phyloP scores from a whole-genome alignment of 2,888 invertebrate genomes.

The Leuctra nigra region DNA sequence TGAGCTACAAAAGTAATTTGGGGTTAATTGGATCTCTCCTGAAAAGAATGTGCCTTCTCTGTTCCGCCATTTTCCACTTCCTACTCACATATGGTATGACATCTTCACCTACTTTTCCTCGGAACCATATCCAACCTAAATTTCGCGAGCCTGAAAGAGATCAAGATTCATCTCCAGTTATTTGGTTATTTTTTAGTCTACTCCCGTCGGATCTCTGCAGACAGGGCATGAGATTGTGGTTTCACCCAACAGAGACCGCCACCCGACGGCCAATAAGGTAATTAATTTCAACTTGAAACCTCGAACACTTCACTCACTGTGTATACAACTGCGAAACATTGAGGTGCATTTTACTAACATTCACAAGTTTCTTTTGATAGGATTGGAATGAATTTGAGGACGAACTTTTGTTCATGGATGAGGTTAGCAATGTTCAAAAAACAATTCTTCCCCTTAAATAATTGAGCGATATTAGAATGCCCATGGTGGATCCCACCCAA shows the following conservation, averaged over 20 bases:
- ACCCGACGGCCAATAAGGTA: conserved; percentile 75
- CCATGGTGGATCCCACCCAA: too few relatives aligned
- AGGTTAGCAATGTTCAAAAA: neutral
- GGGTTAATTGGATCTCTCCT: too few relatives aligned
- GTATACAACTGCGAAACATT: too few relatives aligned
- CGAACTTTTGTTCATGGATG: neutral
- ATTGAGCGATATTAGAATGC: too few relatives aligned
- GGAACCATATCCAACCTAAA: too few relatives aligned
- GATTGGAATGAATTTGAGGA: neutral
- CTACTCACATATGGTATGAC: neutral
- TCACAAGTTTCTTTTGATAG: neutral
- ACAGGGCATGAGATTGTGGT: conserved; percentile 87
- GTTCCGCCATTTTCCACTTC: neutral
- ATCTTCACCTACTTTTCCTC: too few relatives aligned
- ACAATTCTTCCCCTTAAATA: too few relatives aligned
- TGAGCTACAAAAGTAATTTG: too few relatives aligned
- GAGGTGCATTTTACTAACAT: neutral
- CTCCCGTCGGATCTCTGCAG: conserved; percentile 86
- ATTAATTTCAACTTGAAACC: conserved; percentile 32
- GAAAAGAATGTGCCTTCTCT: too few relatives aligned
- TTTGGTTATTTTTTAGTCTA: conserved; percentile 59
- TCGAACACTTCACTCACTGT: too few relatives aligned
- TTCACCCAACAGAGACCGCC: conserved; percentile 83
- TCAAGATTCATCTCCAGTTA: neutral
- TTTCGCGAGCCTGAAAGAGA: too few relatives aligned